Percentiles rank a stretch among this genome's conserved stretches.
Evolutionary conservation across 1,140 invertebrate species (phyloP).

Genomic region (Aphelenchoides fujianensis): DNA sequence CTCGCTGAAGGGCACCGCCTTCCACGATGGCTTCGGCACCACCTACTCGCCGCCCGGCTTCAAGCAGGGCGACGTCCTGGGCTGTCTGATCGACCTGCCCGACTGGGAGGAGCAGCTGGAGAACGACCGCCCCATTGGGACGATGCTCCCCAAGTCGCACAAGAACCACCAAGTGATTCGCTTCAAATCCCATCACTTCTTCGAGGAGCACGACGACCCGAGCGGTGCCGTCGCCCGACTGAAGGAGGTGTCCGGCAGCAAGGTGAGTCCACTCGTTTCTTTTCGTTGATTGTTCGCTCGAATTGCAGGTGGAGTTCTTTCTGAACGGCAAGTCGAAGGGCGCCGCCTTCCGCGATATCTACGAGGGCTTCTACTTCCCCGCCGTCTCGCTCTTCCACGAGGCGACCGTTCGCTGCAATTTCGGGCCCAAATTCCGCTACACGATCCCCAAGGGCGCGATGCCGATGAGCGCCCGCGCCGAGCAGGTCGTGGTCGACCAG

Average conservation of each 20-base stretch:
- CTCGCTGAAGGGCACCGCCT: slow-evolving; percentile 81
- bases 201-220: slow-evolving; percentile 93
- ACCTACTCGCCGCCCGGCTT: slow-evolving; percentile 78
- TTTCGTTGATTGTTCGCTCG: too few species aligned
- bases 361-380: slow-evolving; percentile 88
- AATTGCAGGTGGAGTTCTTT: slow-evolving; percentile 74
- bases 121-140: neutral
- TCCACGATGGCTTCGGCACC: slow-evolving; percentile 89
- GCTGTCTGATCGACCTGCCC: slow-evolving; percentile 60
- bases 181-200: slow-evolving; percentile 88
- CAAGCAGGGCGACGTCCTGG: slow-evolving; percentile 82
- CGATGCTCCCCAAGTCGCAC: slow-evolving; percentile 46
- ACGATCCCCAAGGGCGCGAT: slow-evolving; percentile 66
- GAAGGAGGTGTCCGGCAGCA: slow-evolving; percentile 73
- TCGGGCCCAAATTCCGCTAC: slow-evolving; percentile 89
- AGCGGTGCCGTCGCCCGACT: slow-evolving; percentile 78
- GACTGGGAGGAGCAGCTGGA: slow-evolving; percentile 34
- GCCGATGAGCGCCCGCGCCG: slow-evolving; percentile 42
- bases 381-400: slow-evolving; percentile 86
- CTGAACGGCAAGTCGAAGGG: slow-evolving; percentile 79
- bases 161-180: slow-evolving; percentile 46
- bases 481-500: slow-evolving; percentile 52
- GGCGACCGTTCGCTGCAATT: slow-evolving; percentile 78
- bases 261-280: slow-evolving; percentile 65
- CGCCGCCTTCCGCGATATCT: slow-evolving; percentile 79